Evolutionary conservation across 2,888 invertebrate species (phyloP), one percentile per base, ranked within the genome.

Genomic region (Cheilosia soror): DNA sequence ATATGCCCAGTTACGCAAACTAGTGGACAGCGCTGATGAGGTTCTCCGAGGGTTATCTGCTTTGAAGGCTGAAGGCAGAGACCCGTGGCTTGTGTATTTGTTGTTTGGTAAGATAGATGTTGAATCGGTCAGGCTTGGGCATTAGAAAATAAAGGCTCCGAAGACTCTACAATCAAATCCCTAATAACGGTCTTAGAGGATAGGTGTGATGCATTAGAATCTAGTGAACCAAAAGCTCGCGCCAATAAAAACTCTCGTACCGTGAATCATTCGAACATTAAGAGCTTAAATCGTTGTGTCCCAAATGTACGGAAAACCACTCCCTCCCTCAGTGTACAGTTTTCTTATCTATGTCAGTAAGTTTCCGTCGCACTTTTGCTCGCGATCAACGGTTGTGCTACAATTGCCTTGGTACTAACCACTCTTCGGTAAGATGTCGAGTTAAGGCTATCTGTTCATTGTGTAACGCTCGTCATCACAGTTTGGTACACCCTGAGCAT

Each of bases 361-460:
- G 7, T 6, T 44, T 27, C 7, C 62, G 62, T 27, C 42, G 62
- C 5, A 29, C 0, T 5, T 62, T 62, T 3, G 25, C 15, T 11
- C 13, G 62, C 9, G 49, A 33, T 60, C 58, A 37, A 11, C 13
- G 31, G 25, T 40, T 71, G 27, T 62, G 42, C 13, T 47, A 44
- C n/a, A 65, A 75, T 27, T 65, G 65, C 7, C 11, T 65, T 5
- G 75, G 57, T 15, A 65, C 75, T 0, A 63, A 73, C 9, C 73
- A 73, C 11, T 55, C 63, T 1, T 27, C 73, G 53, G 27, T 29
- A 2, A 53, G 63, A 29, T 63, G 73, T 44, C 53, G 72, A 9
- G 53, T 62, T 20, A 53, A 31, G 25, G 31, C 29, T 40, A 62
- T 53, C 0, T 62, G 72, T 42, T 40, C 53, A 0, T 2, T 29